Evolutionary conservation across 2,797 vertebrate genomes (phyloP).

Genomic region (Oryzias dopingdopingensis): DNA sequence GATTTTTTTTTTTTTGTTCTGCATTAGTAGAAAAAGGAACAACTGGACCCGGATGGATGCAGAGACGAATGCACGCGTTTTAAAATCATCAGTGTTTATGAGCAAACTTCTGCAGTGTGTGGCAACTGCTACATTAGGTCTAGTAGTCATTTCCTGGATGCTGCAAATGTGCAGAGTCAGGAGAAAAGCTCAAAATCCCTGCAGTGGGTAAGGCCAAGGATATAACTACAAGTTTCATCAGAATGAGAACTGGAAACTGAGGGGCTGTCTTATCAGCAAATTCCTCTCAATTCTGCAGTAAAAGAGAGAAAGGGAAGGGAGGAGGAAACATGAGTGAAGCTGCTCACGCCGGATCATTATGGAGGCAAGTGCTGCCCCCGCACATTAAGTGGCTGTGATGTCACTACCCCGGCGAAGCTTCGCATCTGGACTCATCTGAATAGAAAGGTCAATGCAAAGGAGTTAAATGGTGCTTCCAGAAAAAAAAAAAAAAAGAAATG

Average conservation of each 20-base stretch:
- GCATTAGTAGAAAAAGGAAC: too few species aligned
- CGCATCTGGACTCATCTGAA: conserved; percentile 27
- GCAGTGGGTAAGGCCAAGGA: conserved; percentile 56
- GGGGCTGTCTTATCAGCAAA: conserved; percentile 55
- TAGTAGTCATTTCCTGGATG: conserved; percentile 38
- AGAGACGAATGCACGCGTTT: conserved; percentile 1
- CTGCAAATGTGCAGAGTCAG: conserved; percentile 54
- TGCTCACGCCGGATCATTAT: conserved; percentile 41
- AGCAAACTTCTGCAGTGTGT: conserved; percentile 12
- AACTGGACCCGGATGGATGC: too few species aligned
- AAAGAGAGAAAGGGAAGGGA: conserved; percentile 22
- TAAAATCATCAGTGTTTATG: background rate
- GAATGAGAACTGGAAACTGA: conserved; percentile 33
- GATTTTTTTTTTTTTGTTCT: too few species aligned
- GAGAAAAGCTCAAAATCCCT: conserved; percentile 41
- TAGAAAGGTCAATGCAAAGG: conserved; percentile 38
- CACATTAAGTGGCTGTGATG: conserved; percentile 50
- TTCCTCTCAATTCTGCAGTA: conserved; percentile 49
- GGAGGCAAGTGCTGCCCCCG: conserved; percentile 56
- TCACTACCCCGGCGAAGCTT: conserved; percentile 30
- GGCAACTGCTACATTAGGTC: conserved; percentile 20
- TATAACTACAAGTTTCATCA: conserved; percentile 55
- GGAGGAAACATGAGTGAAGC: conserved; percentile 28
- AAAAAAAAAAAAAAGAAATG: conserved; percentile 15
- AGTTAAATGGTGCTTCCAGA: conserved; percentile 24